A percentile compares a stretch with the other conserved stretches of the same genome.
These are phyloP conservation scores for Spilosoma lubricipeda DNA, from an alignment of 2,888 invertebrate species.

Conservation along the genomic window DNA sequence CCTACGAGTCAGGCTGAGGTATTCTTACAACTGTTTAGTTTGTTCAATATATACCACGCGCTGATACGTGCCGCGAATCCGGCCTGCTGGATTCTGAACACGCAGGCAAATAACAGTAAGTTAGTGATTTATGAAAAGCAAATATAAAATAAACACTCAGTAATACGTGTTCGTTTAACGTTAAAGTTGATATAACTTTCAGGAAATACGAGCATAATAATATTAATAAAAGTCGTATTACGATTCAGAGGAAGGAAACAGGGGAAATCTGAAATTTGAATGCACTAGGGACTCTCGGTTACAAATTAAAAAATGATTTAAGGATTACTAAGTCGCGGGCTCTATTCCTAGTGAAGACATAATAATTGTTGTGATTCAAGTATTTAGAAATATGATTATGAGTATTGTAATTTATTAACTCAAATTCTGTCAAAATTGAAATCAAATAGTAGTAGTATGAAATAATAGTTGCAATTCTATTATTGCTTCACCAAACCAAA, in stretches of 20 bases:
- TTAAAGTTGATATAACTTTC: background rate
- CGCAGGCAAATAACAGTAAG: constrained; percentile 32
- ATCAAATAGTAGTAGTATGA: no score
- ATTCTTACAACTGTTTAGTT: constrained; percentile 85
- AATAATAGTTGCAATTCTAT: no score
- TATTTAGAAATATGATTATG: no score
- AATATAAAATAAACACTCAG: background rate
- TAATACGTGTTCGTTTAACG: constrained; percentile 5
- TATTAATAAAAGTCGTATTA: background rate
- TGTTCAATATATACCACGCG: constrained; percentile 80
- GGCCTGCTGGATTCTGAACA: constrained; percentile 35
- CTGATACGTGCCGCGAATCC: constrained; percentile 77
- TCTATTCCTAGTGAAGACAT: background rate
- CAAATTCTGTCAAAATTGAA: no score
- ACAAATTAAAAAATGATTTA: no score
- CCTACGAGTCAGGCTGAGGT: constrained; percentile 78
- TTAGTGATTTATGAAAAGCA: background rate
- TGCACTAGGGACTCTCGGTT: background rate
- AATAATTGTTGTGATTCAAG: background rate
- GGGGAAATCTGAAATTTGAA: background rate
- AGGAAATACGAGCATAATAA: background rate
- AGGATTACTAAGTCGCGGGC: background rate
- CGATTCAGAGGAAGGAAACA: no score
- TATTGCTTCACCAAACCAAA: no score
- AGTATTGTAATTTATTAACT: no score